Base-by-base conservation (phyloP, 2,113 vertebrate species). In the Probosciger aterrimus region DNA sequence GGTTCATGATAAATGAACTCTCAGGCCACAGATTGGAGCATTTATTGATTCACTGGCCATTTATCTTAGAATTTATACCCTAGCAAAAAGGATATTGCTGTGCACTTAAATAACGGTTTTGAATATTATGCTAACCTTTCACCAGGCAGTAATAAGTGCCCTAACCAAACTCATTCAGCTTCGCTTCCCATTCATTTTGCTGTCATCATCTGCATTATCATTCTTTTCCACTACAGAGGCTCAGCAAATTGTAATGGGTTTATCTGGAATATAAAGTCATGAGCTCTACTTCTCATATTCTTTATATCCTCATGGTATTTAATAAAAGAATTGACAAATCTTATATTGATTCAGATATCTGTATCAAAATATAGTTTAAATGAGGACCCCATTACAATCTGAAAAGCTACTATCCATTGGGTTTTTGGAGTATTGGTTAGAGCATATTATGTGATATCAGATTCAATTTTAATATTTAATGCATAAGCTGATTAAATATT, bases 41-140 rank as follows among this genome's bases (percentile, higher is more conserved):
- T 75, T 70, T 95, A 96, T 96, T 93, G 93, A 96, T 95, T 93
- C 82, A 81, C 50, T 60, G 71, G 64, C 30, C 76, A 88, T 96
- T 94, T 92, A 78, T 90, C 68, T 75, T 80, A 39, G 69, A 94
- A 88, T 88, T 82, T 86, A 83, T 78, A 94, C 43, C 43, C 33
- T 59, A 90, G 71, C 14, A 95, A 90, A 93, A 90, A 90, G 24
- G 91, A 71, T 93, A 93, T 83, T 81, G 28, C 62, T 70, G n/a
- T 39, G 82, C n/a, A 77, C 59, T 91, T 93, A 88, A 87, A 85
- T 82, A 92, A 77, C 80, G 41, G 6, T 43, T 82, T 96, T 88
- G 9, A 90, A 55, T 88, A 81, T 88, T 93, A 77, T 63, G 39
- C 63, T 96, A 88, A 79, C 67, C n/a, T 93, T 96, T 92, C 46